These are phyloP conservation scores for Rhopalosiphum padi DNA, from an alignment of 1,140 invertebrate species.

Conservation along the genomic window DNA sequence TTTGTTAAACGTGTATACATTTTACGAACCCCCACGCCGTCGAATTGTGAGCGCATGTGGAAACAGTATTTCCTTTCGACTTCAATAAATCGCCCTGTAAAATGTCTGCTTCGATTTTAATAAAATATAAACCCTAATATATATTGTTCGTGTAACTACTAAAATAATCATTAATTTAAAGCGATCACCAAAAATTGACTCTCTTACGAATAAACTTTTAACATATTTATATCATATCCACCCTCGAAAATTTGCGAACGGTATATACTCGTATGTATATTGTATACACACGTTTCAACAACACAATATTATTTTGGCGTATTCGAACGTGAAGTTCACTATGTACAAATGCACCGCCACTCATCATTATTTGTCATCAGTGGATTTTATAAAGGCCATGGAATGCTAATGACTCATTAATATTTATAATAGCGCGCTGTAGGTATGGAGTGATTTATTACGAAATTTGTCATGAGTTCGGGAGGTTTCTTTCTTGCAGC, in stretches of 20 bases:
- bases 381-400: neutral
- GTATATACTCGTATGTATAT: too few species aligned
- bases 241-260: neutral
- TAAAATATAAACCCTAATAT: neutral
- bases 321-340: neutral
- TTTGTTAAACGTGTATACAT: neutral
- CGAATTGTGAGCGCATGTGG: slow-evolving; percentile 21
- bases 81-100: neutral
- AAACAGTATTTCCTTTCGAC: neutral
- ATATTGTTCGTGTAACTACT: too few species aligned
- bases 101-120: neutral
- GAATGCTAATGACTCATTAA: slow-evolving; percentile 52
- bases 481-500: neutral
- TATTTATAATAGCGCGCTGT: slow-evolving; percentile 2
- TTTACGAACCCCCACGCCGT: neutral
- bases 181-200: neutral
- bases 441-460: slow-evolving; percentile 51
- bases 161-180: neutral
- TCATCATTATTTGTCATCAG: slow-evolving; percentile 9
- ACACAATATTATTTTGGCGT: neutral
- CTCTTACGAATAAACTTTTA: neutral
- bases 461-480: slow-evolving; percentile 50
- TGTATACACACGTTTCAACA: neutral
- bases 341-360: neutral
- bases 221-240: neutral